Conservation (phyloP, 92 coral and sea anemone species). For the Ricordea florida region DNA sequence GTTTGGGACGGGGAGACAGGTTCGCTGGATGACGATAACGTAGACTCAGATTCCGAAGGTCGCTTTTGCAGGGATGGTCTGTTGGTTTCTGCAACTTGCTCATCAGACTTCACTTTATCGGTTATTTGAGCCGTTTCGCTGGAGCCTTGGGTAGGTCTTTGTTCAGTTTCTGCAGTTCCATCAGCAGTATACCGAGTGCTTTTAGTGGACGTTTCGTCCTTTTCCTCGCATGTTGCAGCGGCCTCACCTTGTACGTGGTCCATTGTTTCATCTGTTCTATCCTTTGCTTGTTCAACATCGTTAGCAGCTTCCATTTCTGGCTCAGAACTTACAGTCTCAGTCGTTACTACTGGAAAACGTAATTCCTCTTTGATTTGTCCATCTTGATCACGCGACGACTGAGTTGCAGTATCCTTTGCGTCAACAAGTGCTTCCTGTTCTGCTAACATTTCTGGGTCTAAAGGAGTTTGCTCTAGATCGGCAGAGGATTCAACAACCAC, state of each 20-base stretch:
- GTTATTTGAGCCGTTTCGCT: conserved; percentile 1
- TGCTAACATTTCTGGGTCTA: background rate
- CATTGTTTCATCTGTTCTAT: background rate
- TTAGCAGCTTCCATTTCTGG: conserved; percentile 8
- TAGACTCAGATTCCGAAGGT: background rate
- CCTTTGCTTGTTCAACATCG: background rate
- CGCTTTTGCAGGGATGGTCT: background rate
- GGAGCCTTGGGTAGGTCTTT: background rate
- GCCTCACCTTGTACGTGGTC: background rate
- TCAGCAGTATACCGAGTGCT: background rate
- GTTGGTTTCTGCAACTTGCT: background rate
- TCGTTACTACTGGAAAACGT: background rate
- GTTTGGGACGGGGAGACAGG: conserved; percentile 34
- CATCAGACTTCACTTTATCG: background rate
- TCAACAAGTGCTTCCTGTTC: too few relatives aligned
- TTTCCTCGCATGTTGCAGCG: background rate
- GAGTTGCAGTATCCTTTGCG: too few relatives aligned
- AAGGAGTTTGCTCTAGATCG: background rate
- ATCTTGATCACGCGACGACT: too few relatives aligned
- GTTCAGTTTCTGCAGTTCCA: background rate
- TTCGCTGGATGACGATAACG: background rate
- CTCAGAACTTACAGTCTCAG: background rate
- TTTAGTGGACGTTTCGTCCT: background rate
- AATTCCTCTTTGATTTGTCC: too few relatives aligned
- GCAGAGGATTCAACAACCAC: conserved; percentile 8